Evolutionary conservation across 2,113 vertebrate genomes (phyloP).

Genomic region (Alethe diademata): DNA sequence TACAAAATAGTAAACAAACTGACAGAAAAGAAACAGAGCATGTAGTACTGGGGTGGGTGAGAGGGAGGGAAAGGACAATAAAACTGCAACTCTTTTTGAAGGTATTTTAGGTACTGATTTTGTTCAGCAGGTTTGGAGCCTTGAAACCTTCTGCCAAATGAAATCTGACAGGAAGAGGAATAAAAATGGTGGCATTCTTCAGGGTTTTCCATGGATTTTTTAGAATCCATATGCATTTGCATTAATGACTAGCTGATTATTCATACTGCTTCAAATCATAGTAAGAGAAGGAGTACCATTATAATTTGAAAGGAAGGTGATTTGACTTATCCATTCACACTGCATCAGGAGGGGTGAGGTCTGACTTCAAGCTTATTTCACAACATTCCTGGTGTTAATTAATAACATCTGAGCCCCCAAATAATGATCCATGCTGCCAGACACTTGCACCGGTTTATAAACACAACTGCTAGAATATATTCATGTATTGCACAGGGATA

Average conservation of each 20-base stretch:
- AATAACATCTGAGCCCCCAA: slow-evolving; percentile 59
- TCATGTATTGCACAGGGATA: slow-evolving; percentile 11
- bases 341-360: background rate
- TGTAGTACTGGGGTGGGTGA: background rate
- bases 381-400: slow-evolving; percentile 57
- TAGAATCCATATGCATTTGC: background rate
- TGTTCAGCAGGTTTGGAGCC: background rate
- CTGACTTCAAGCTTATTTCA: slow-evolving; percentile 58
- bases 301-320: background rate
- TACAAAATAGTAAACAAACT: background rate
- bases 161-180: background rate
- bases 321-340: slow-evolving; percentile 6
- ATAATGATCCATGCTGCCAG: slow-evolving; percentile 51
- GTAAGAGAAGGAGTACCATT: background rate
- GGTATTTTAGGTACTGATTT: background rate
- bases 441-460: slow-evolving; percentile 64
- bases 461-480: slow-evolving; percentile 41
- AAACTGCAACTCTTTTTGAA: background rate
- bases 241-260: background rate
- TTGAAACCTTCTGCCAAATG: background rate
- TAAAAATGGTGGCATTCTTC: background rate
- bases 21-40: background rate
- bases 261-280: background rate
- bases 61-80: background rate
- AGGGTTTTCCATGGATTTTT: background rate